Evolutionary conservation across 1,140 invertebrate species (phyloP), one percentile per base, ranked within the genome.

Genomic region (Megathymus violae): DNA sequence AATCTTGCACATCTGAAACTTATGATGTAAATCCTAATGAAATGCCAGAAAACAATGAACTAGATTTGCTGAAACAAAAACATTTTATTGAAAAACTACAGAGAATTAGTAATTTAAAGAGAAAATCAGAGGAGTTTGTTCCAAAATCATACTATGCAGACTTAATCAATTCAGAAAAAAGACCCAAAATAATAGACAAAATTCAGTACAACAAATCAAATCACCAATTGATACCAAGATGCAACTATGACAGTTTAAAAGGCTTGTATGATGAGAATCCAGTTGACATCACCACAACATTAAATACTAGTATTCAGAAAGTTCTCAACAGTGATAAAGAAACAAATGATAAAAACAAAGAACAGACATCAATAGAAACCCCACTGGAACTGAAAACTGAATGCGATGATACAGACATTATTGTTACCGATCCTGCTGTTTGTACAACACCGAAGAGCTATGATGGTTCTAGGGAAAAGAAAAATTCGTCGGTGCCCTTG

Each of bases 51-150:
- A 82, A 69, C 51, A 80, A 67, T 76, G 80, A 88, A 4, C 50
- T 82, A 54, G 80, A 86, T 41, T 60, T 90, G 51, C 38, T 83
- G 46, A 86, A 89, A 75, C 85, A 91, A 65, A 83, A 78, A 58
- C 75, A 91, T 60, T 83, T 91, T 50, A 82, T 91, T 50, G 87
- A 91, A 65, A 87, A 85, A 74, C 59, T 92, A 38, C 88, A 91
- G 63, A 86, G 80, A 65, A 70, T 91, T 43, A 91, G 80, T 67
- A 82, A 78, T 38, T 74, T 91, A 13, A 92, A 92, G 72, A 82
- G 91, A 64, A 92, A 91, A 80, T 91, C 89, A 43, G 88, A 91
- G 60, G 88, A 91, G 56, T 84, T 87, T 46, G 54, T 89, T n/a
- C 83, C 85, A 64, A 91, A 88, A 62, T 89, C 82, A 43, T 89